Base-by-base conservation (phyloP, 2,113 vertebrate genomes). In the Climacteris rufus region DNA sequence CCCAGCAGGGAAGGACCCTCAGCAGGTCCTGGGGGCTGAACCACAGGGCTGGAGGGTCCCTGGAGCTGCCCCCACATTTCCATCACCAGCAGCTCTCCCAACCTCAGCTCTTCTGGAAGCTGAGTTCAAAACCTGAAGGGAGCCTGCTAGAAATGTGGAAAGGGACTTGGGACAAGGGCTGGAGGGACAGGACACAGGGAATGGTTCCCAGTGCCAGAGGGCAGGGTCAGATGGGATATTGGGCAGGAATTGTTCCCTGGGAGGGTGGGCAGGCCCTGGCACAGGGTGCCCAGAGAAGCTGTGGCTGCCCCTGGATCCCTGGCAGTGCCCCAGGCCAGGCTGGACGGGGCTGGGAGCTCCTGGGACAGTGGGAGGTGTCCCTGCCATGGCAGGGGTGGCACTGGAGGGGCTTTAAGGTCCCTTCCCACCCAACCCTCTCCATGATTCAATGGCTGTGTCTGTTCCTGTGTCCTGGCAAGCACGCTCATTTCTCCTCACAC, bases 381-480 rank as follows among this genome's bases (percentile, higher is more conserved):
- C 27, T 63, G 80, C 60, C 61, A 13, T 11, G n/a, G n/a, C n/a
- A n/a, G n/a, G n/a, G n/a, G n/a, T 39, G 56, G 45, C 5, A 19
- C 8, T 16, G 28, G 50, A 4, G 25, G 30, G 6, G 4, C 1
- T 39, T 49, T 18, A 3, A 50, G 1, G 7, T 23, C n/a, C 59
- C 1, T 39, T 22, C 45, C 45, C 3, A 3, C 37, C 54, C 66
- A 60, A 60, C 19, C 79, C 54, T 40, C 49, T 49, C 63, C 49
- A 2, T 11, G 30, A 40, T 19, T 24, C 40, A 9, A 2, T 16
- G 37, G 7, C 63, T 18, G 0, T 45, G 50, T 33, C 70, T 0
- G 0, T 65, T 40, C 8, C 10, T 39, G 59, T 2, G 0, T 12
- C 56, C 42, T 59, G 60, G 52, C 68, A 63, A 76, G 59, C 0